Evolutionary conservation across 2,113 vertebrate genomes (phyloP), one percentile per base, ranked within the genome.

Genomic region (Melanostigma gelatinosum): DNA sequence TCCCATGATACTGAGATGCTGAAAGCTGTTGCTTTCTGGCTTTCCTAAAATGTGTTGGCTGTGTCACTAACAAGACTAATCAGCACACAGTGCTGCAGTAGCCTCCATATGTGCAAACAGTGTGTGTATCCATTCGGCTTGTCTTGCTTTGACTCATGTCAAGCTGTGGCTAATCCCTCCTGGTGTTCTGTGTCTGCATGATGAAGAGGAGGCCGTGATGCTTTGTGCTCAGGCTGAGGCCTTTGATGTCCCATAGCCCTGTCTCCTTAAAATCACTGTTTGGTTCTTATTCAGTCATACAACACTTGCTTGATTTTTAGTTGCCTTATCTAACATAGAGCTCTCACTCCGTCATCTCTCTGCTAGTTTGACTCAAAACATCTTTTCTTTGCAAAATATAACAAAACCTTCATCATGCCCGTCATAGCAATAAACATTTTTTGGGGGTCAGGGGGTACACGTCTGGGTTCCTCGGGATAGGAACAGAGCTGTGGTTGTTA

Each of bases 71-170:
- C 60, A 74, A 36, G 60, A 55, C 68, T 54, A 70, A 61, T 73
- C 55, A 71, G 32, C 32, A 29, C 1, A 1, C 54, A 50, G 38
- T n/a, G 70, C 71, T 58, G 68, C 68, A 72, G 84, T 74, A 85
- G 80, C 62, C 63, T 83, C 46, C 24, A 10, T 68, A 76, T 77
- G 69, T 46, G 38, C 58, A 75, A 46, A 80, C 62, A 8, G 34
- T 88, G 52, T 88, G 52, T 81, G 60, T 62, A 82, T 89, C 82
- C 89, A 75, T 85, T 89, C 79, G 71, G 70, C 73, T 83, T 79
- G 70, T 75, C 79, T 87, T 84, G 72, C 29, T 83, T 76, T 88
- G 67, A 85, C 71, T 85, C 73, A 61, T 80, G 69, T 86, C 82
- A 85, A 72, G 68, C 85, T 87, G 61, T 75, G 77, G 57, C 70